These are phyloP conservation scores for Machimus rusticus DNA, from an alignment of 2,888 invertebrate genomes.

Conservation along the genomic window DNA sequence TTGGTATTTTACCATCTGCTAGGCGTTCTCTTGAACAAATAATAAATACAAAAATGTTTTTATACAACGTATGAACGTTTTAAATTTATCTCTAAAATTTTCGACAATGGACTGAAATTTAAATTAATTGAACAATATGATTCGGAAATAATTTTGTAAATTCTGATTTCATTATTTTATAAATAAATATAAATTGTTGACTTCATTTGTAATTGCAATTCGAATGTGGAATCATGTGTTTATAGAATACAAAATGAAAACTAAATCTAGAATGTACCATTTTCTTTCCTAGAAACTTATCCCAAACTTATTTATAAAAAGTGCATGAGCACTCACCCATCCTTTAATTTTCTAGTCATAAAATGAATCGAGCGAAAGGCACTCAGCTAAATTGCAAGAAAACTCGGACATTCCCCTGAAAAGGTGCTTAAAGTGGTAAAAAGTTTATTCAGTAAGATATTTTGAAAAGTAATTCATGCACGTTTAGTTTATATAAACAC, in stretches of 20 bases:
- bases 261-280: background rate
- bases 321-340: background rate
- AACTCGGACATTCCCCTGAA: background rate
- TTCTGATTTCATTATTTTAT: too few species aligned
- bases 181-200: background rate
- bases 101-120: too few species aligned
- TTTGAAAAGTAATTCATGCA: background rate
- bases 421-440: background rate
- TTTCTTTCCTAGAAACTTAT: background rate
- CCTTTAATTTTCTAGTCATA: background rate
- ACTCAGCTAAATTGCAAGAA: background rate
- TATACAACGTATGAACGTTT: background rate
- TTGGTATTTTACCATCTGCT: background rate
- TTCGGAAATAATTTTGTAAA: too few species aligned
- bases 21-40: background rate
- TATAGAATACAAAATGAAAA: background rate
- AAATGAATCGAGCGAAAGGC: background rate
- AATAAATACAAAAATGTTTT: background rate
- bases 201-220: background rate
- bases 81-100: background rate
- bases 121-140: too few species aligned
- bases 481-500: background rate
- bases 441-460: background rate
- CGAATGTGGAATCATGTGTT: background rate
- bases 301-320: background rate